phyloP scores from a whole-genome alignment of 2,797 vertebrate species.

The Pelodytes ibericus region DNA sequence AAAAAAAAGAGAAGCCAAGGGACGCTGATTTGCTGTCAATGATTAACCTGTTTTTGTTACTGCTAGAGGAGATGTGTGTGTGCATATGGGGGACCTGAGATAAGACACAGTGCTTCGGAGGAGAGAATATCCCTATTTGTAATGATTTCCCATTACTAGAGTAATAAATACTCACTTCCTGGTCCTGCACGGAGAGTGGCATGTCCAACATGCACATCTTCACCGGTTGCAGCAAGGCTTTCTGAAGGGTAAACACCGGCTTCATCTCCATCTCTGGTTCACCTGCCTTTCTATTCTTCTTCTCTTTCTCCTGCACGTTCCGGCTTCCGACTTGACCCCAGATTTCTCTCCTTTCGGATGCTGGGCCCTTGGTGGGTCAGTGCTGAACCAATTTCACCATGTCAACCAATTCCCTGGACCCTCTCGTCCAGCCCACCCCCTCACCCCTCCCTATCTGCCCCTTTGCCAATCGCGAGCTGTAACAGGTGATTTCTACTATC shows the following conservation, averaged over 20 bases:
- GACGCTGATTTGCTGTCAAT: not conserved
- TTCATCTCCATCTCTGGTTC: constrained; percentile 75
- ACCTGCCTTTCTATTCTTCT: not conserved
- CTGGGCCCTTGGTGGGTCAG: not conserved
- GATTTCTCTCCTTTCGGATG: not conserved
- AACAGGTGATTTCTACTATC: constrained; percentile 36
- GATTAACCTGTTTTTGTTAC: constrained; percentile 4
- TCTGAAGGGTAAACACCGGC: constrained; percentile 82
- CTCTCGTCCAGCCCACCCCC: not conserved
- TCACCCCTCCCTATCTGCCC: not conserved
- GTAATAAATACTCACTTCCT: constrained; percentile 77
- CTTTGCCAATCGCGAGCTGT: not conserved
- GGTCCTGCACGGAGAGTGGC: constrained; percentile 80
- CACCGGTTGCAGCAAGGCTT: constrained; percentile 84
- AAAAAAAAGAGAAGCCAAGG: not conserved
- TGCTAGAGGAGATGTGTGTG: not conserved
- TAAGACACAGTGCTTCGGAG: not conserved
- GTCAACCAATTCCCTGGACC: not conserved
- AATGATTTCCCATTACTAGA: not conserved
- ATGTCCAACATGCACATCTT: constrained; percentile 88
- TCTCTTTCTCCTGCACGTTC: not conserved
- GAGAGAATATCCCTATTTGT: not conserved
- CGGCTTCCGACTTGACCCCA: not conserved
- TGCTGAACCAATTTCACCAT: not conserved
- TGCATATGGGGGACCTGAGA: not conserved